Base-by-base conservation (phyloP, 2,888 invertebrate genomes). In the Oconnorella tubifera region DNA sequence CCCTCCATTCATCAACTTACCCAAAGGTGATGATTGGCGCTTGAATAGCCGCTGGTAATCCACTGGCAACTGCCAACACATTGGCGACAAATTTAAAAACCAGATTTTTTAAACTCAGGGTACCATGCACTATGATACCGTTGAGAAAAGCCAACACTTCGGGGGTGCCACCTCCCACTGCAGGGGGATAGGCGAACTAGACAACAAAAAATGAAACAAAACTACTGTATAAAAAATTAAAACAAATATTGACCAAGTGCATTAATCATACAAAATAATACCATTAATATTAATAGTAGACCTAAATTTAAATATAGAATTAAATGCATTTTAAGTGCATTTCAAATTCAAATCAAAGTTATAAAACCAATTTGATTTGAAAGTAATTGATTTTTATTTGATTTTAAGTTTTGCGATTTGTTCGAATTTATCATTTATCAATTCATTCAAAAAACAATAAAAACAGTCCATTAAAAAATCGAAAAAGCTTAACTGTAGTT, bases 111-210 rank as follows among this genome's bases (percentile, higher is more conserved):
- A 73, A 40, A 23, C 63, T 62, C 31, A 70, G 51, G 4, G 65
- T 64, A 1, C 70, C 64, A 49, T 70, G 72, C 4, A 73, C 67
- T 27, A 68, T 67, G 31, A 71, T 67, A 3, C 73, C 73, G 57
- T 73, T 73, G 23, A 73, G 68, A 58, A 62, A 73, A 25, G 71
- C 64, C n/a, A 73, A 66, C 31, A 71, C 65, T 56, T 73, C 73
- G 3, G 70, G 68, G 2, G 71, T 66, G 3, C 73, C 73, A 2
- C 70, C 68, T 2, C 73, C 73, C 10, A 56, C 66, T n/a, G 73
- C 68, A 32, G 67, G 67, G n/a, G 72, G 73, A 53, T 71, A 66
- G 27, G 72, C 32, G 50, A 72, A 71, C 73, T 73, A 33, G 0
- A 59, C 6, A 32, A 14, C 48, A 28, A 33, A 28, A 23, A 48